These are phyloP conservation scores for Phenganax marumi DNA, from an alignment of 92 coral and sea anemone genomes.

Conservation along the genomic window DNA sequence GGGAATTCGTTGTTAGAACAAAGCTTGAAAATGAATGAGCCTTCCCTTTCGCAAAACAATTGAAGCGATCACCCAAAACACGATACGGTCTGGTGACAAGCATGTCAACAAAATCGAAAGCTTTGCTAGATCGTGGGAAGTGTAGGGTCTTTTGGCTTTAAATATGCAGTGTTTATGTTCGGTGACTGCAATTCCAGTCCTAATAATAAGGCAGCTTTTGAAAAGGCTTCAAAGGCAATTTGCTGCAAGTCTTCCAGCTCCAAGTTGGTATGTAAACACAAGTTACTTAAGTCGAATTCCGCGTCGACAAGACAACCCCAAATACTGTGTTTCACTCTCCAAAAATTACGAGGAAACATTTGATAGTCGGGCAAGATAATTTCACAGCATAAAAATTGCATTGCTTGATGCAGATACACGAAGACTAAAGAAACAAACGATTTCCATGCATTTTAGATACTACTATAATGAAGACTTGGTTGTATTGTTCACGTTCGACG, in stretches of 20 bases:
- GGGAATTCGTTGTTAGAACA: neutral
- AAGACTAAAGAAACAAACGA: conserved; percentile 10
- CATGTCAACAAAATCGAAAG: conserved; percentile 30
- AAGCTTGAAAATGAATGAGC: neutral
- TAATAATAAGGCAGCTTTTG: neutral
- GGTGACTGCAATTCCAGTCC: neutral
- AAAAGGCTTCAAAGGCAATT: neutral
- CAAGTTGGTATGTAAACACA: neutral
- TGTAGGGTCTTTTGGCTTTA: neutral
- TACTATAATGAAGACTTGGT: conserved; percentile 4
- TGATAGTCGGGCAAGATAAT: conserved; percentile 17
- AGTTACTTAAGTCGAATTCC: neutral
- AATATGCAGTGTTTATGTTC: neutral
- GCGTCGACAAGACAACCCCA: conserved; percentile 17
- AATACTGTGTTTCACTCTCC: neutral
- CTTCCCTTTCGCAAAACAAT: neutral
- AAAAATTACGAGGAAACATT: neutral
- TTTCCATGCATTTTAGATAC: neutral
- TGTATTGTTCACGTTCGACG: neutral
- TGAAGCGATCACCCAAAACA: conserved; percentile 18
- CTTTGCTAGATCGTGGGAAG: conserved; percentile 13
- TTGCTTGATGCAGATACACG: neutral
- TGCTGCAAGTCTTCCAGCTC: neutral
- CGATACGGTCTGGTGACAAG: conserved; percentile 37
- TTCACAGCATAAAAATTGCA: neutral